phyloP scores from a whole-genome alignment of 2,113 vertebrate genomes.

The Porphyrio hochstetteri region DNA sequence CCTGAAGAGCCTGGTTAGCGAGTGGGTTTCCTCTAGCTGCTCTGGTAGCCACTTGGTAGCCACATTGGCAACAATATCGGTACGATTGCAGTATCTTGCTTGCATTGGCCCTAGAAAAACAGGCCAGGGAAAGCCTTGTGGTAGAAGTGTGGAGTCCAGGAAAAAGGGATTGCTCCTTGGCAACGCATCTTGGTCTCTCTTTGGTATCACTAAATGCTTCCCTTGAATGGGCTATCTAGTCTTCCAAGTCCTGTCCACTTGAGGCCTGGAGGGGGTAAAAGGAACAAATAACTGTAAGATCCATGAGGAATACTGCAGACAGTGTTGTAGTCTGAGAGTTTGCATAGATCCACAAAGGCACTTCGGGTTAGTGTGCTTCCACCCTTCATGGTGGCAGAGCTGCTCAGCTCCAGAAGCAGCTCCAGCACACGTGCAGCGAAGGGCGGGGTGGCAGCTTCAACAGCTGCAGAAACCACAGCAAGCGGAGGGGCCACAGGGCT shows the following conservation, averaged over 20 bases:
- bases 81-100: background rate
- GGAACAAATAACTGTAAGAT: background rate
- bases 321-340: background rate
- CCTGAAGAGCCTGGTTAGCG: background rate
- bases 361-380: background rate
- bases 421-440: background rate
- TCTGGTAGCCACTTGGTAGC: background rate
- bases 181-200: background rate
- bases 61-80: background rate
- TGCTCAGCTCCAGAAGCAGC: background rate
- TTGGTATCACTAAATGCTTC: background rate
- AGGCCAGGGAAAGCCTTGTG: background rate
- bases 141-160: background rate
- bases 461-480: fast-evolving
- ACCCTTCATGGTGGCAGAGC: background rate
- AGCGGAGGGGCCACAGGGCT: background rate
- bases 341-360: background rate
- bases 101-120: background rate
- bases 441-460: background rate
- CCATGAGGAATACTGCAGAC: background rate
- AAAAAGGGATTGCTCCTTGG: background rate
- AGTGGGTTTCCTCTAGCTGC: background rate
- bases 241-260: background rate
- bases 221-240: background rate
- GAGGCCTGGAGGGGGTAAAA: background rate